These are phyloP conservation scores for Sphecodes monilicornis DNA, from an alignment of 2,888 invertebrate species.

Conservation along the genomic window DNA sequence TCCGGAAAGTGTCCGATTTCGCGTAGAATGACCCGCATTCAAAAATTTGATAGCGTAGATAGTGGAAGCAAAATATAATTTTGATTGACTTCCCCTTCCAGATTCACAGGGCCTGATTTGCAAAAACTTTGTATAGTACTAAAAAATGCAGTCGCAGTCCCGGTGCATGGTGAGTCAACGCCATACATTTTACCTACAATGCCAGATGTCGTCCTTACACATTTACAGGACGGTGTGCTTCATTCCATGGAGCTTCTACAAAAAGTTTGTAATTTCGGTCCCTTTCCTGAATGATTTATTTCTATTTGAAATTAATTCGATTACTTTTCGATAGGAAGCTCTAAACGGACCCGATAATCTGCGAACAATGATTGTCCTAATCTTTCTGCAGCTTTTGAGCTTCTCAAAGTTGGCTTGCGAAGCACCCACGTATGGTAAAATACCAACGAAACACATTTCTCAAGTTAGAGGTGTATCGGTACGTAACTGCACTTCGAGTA, in stretches of 20 bases:
- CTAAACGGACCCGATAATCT: conserved; percentile 86
- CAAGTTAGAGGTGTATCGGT: conserved; percentile 82
- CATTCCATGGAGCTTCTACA: conserved; percentile 95
- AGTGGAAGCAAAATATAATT: conserved; percentile 51
- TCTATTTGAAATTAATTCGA: conserved; percentile 9
- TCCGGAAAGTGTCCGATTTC: too few species aligned
- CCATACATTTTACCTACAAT: conserved; percentile 93
- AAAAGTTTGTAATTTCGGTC: conserved; percentile 86
- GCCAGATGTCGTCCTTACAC: conserved; percentile 92
- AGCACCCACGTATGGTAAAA: conserved; percentile 86
- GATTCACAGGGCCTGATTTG: conserved; percentile 90
- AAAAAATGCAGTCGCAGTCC: conserved; percentile 91
- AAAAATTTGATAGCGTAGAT: too few species aligned
- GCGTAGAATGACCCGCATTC: too few species aligned
- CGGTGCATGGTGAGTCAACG: conserved; percentile 92
- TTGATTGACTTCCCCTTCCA: conserved; percentile 70
- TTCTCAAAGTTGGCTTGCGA: conserved; percentile 90
- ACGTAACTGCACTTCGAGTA: conserved; percentile 56
- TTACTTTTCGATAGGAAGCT: conserved; percentile 85
- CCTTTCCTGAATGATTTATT: not conserved
- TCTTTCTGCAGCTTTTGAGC: conserved; percentile 88
- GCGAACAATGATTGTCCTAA: conserved; percentile 88
- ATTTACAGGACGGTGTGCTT: conserved; percentile 93
- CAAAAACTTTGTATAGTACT: conserved; percentile 91
- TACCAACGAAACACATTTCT: conserved; percentile 86